phyloP scores from a whole-genome alignment of 2,888 invertebrate genomes.

The Micoletzkya japonica region DNA sequence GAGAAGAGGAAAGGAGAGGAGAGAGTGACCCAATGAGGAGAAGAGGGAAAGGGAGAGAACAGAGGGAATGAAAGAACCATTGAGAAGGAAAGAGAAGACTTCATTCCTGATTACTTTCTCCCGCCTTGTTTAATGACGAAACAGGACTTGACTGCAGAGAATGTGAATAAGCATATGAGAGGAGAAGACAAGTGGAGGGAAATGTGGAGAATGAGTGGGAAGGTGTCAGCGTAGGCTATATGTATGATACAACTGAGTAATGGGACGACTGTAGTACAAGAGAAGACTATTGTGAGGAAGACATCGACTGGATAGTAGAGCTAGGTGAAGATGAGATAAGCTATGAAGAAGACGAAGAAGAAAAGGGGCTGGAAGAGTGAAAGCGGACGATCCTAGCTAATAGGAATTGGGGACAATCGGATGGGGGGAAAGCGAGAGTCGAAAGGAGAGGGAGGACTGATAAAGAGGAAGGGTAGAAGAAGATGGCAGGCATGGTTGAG shows the following conservation, averaged over 20 bases:
- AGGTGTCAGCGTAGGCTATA: too few relatives aligned
- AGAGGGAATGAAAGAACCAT: neutral
- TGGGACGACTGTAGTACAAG: neutral
- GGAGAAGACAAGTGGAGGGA: too few relatives aligned
- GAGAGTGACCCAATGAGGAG: neutral
- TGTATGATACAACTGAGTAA: too few relatives aligned
- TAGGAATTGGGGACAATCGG: neutral
- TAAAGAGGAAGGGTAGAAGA: conserved; percentile 13
- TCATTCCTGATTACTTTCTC: too few relatives aligned
- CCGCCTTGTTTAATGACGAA: too few relatives aligned
- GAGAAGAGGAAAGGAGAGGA: neutral
- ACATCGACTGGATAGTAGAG: neutral
- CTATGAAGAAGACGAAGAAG: neutral
- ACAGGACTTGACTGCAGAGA: too few relatives aligned
- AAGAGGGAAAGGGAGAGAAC: conserved; percentile 10
- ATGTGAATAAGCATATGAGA: too few relatives aligned
- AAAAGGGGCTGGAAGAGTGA: neutral
- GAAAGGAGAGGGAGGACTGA: neutral
- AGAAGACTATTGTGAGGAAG: neutral
- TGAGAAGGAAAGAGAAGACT: neutral
- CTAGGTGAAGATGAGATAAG: neutral
- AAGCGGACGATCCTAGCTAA: neutral
- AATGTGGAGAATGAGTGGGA: too few relatives aligned
- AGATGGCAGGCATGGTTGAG: too few relatives aligned
- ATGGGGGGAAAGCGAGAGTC: conserved; percentile 1